phyloP scores from a whole-genome alignment of 2,888 invertebrate genomes.

The Hypomecis punctinalis region DNA sequence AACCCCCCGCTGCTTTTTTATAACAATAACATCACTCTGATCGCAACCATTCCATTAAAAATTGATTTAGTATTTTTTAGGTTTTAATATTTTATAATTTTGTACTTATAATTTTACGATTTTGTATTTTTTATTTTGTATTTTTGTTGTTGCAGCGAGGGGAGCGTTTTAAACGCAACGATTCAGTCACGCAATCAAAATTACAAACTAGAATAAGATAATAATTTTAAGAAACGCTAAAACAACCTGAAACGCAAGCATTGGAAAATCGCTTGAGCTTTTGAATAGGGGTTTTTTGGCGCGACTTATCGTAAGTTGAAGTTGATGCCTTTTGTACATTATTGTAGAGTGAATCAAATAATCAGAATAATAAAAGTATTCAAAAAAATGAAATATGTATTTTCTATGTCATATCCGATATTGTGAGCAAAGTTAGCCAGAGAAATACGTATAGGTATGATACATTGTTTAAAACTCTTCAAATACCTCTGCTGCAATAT shows the following conservation, averaged over 20 bases:
- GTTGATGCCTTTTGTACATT: slow-evolving; percentile 17
- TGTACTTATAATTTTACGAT: slow-evolving; percentile 23
- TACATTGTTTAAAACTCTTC: too few relatives aligned
- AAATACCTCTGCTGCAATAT: too few relatives aligned
- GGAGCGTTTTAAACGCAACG: slow-evolving; percentile 73
- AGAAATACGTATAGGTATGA: too few relatives aligned
- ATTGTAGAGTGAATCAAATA: not conserved
- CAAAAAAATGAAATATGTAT: too few relatives aligned
- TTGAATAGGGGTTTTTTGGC: slow-evolving; percentile 12
- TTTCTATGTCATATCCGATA: too few relatives aligned
- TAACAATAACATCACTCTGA: slow-evolving; percentile 51
- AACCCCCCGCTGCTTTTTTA: slow-evolving; percentile 60
- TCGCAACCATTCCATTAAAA: slow-evolving; percentile 62
- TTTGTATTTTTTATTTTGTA: slow-evolving; percentile 44
- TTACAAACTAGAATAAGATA: slow-evolving; percentile 23
- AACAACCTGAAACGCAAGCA: slow-evolving; percentile 8
- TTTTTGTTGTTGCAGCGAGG: slow-evolving; percentile 58
- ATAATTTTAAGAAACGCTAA: slow-evolving; percentile 34
- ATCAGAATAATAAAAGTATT: not conserved
- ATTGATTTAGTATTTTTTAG: slow-evolving; percentile 46
- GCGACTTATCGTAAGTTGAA: slow-evolving; percentile 16
- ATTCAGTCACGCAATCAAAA: slow-evolving; percentile 64
- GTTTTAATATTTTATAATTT: slow-evolving; percentile 26
- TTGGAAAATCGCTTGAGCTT: slow-evolving; percentile 16
- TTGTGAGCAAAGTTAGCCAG: too few relatives aligned